Evolutionary conservation across 2,888 invertebrate species (phyloP).

Genomic region (Caenorhabditis imperialis): DNA sequence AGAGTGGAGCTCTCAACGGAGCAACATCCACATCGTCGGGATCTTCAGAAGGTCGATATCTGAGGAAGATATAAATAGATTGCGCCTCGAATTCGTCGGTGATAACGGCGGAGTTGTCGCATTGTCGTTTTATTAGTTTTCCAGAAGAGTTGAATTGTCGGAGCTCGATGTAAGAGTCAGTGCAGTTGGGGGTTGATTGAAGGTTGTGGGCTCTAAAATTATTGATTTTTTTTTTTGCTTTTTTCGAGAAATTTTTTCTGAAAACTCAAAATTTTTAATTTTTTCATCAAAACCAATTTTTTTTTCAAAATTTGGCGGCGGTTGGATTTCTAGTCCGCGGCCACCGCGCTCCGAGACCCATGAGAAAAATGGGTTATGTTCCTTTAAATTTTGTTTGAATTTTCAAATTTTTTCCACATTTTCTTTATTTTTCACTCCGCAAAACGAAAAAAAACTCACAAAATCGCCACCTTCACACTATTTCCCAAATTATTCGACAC

Average conservation of each 20-base stretch:
- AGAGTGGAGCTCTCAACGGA: constrained; percentile 4
- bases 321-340: no score
- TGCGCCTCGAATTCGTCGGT: constrained; percentile 37
- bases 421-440: no score
- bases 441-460: constrained; percentile 25
- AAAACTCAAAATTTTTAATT: no score
- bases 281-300: no score
- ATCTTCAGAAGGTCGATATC: constrained; percentile 45
- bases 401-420: no score
- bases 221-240: no score
- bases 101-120: constrained; percentile 30
- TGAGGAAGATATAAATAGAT: constrained; percentile 55
- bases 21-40: constrained; percentile 22
- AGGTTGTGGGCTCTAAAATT: constrained; percentile 39
- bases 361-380: no score
- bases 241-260: no score
- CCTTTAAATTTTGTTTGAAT: no score
- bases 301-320: no score
- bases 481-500: constrained; percentile 44
- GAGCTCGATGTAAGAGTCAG: constrained; percentile 71
- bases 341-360: no score
- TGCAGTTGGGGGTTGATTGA: constrained; percentile 50
- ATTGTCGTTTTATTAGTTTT: constrained; percentile 62
- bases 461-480: constrained; percentile 6
- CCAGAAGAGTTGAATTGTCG: constrained; percentile 67